phyloP scores from a whole-genome alignment of 1,140 invertebrate species.

The Trachelipus rathkii region DNA sequence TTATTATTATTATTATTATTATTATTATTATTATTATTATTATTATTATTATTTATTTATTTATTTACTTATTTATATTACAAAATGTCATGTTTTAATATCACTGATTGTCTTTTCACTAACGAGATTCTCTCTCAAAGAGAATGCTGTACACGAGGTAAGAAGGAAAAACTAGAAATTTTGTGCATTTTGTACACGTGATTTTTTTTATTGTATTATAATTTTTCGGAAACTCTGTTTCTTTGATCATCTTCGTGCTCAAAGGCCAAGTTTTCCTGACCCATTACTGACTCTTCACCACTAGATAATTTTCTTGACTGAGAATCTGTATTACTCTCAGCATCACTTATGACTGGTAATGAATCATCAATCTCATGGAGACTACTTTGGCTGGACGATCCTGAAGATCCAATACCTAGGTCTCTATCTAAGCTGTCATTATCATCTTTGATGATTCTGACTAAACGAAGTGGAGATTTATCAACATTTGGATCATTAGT shows the following conservation, averaged over 20 bases:
- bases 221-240: not conserved
- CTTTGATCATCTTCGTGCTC: not conserved
- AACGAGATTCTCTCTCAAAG: too few relatives aligned
- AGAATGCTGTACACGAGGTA: too few relatives aligned
- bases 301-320: slow-evolving; percentile 5
- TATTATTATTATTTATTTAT: too few relatives aligned
- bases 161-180: too few relatives aligned
- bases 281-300: not conserved
- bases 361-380: slow-evolving; percentile 56
- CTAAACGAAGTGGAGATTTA: slow-evolving; percentile 29
- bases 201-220: too few relatives aligned
- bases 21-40: too few relatives aligned
- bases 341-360: not conserved
- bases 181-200: too few relatives aligned
- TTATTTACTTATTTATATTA: too few relatives aligned
- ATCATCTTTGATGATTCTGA: slow-evolving; percentile 39
- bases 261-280: not conserved
- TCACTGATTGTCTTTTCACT: too few relatives aligned
- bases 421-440: slow-evolving; percentile 63
- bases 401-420: slow-evolving; percentile 77
- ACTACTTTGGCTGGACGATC: slow-evolving; percentile 64
- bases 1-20: too few relatives aligned
- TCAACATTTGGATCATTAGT: not conserved
- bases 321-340: not conserved
- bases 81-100: too few relatives aligned